phyloP scores from a whole-genome alignment of 2,888 invertebrate genomes.

The Lepidochitona cinerea region DNA sequence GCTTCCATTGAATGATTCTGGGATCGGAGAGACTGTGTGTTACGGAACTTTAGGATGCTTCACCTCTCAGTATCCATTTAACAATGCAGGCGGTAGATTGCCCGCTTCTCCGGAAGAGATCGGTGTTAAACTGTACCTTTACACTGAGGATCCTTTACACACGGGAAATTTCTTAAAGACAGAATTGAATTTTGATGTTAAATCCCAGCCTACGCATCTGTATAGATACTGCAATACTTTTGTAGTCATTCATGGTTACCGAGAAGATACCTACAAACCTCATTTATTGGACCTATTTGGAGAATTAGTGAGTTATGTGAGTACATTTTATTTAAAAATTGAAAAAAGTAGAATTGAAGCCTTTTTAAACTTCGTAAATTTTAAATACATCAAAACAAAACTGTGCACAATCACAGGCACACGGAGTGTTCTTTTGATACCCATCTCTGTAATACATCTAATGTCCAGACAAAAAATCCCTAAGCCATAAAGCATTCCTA shows the following conservation, averaged over 20 bases:
- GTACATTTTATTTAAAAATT: too few relatives aligned
- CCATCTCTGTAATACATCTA: too few relatives aligned
- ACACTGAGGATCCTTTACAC: conserved; percentile 69
- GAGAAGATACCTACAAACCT: neutral
- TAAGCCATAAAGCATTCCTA: too few relatives aligned
- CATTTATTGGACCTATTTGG: neutral
- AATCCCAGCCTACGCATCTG: neutral
- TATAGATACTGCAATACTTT: neutral
- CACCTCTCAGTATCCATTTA: conserved; percentile 37
- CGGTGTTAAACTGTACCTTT: conserved; percentile 85
- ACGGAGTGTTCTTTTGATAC: too few relatives aligned
- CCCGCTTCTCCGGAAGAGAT: conserved; percentile 68
- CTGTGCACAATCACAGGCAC: too few relatives aligned
- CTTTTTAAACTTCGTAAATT: too few relatives aligned
- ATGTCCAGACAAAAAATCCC: too few relatives aligned
- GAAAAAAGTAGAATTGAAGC: too few relatives aligned
- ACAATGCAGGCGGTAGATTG: conserved; percentile 42
- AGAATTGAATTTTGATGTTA: neutral
- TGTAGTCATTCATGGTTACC: neutral
- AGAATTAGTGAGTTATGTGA: too few relatives aligned
- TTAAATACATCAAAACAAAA: too few relatives aligned
- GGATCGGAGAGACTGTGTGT: conserved; percentile 40
- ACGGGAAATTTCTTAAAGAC: conserved; percentile 26
- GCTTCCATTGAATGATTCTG: too few relatives aligned
- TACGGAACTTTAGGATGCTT: conserved; percentile 55